Evolutionary conservation across 2,113 vertebrate species (phyloP), one percentile per base, ranked within the genome.

Genomic region (Anhinga rufa): DNA sequence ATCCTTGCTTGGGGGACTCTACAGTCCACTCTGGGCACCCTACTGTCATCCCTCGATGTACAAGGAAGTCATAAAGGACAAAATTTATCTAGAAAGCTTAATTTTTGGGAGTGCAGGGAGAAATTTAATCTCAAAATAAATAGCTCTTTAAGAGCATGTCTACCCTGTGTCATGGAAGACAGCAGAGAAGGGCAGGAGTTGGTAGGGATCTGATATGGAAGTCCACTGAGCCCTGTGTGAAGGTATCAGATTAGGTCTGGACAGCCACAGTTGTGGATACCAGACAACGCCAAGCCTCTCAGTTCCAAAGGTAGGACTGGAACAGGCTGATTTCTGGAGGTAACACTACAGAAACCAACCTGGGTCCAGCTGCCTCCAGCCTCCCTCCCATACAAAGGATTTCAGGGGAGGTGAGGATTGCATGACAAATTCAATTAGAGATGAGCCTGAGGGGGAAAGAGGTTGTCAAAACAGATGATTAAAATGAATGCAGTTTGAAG

Each of bases 381-480:
- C 40, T 85, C 68, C 54, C 66, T 84, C 74, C 70, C 1, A 0
- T 29, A 80, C 74, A 90, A 91, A 72, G 9, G 19, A 15, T 93
- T 95, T 90, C 44, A 88, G 79, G 58, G 92, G 89, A 95, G 87
- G 95, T 76, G 86, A 86, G 74, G 93, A 76, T 74, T 91, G 81
- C 92, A 88, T 84, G 92, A 90, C 89, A 94, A 91, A 94, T 92
- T 94, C 86, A 94, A 97, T 97, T 95, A 97, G 86, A 85, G 71
- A 93, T 69, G 78, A 94, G 85, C 93, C 88, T 72, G 64, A 90
- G 62, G 88, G 91, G 61, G 31, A 57, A 92, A 90, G 82, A 71
- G 54, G 84, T 88, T 95, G 84, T 90, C 95, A 97, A 97, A 96
- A 95, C 79, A 96, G 82, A 88, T 24, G 54, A 88, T 92, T 82